Evolutionary conservation across 2,888 invertebrate genomes (phyloP), one percentile per base, ranked within the genome.

Genomic region (Cyclophora albipunctata): DNA sequence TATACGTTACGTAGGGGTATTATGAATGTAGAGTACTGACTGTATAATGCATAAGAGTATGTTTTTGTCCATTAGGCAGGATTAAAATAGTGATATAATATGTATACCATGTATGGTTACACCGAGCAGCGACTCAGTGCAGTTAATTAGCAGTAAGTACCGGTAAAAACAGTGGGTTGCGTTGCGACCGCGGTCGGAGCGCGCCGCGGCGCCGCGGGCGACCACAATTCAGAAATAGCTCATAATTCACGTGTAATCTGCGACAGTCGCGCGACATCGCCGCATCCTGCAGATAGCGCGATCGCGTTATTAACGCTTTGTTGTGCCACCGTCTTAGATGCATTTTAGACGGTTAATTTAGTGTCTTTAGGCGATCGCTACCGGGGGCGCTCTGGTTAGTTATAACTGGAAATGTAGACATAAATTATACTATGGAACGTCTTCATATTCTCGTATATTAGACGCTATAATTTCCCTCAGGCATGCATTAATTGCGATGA

Each of bases 241-340:
- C 80, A 81, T 84, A 81, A 83, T 70, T 84, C 81, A 83, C 67
- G 66, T 65, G 75, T 81, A 82, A 79, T 83, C 80, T 69, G 73
- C 65, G 65, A 69, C 66, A 63, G 68, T 64, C 64, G 66, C 64
- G 69, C 70, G 73, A 72, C 73, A 66, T 63, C 67, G 69, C 66
- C 75, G 81, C 84, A 81, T 81, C 82, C 79, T 75, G 78, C 67
- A 69, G 80, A 77, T 81, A 78, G 73, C 75, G 63, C 59, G 60
- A 70, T 68, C 66, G 68, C 66, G 71, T 60, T 63, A 59, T 57
- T 66, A 67, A 53, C 62, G 71, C 73, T 75, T 77, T 78, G 73
- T 77, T 62, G 63, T 66, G 63, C 46, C 45, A 46, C 48, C 20
- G 53, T 57, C 65, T 66, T 64, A 71, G 65, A 66, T 73, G 73